Evolutionary conservation across 2,888 invertebrate species (phyloP).

Genomic region (Oscheius sp.): DNA sequence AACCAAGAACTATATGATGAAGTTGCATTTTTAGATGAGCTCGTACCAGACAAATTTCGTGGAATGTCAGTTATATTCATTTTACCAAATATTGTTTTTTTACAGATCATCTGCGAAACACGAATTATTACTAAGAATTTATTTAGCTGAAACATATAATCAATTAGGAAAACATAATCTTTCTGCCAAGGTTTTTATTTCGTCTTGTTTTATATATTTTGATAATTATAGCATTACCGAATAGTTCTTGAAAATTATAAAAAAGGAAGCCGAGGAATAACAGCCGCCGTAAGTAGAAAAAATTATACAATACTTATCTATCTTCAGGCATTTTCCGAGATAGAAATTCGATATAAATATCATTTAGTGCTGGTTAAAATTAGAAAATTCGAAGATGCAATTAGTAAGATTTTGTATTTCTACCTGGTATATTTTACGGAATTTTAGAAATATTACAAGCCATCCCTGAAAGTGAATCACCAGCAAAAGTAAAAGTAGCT

Average conservation of each 20-base stretch:
- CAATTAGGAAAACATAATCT: conserved; percentile 7
- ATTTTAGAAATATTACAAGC: conserved; percentile 11
- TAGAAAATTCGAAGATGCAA: conserved; percentile 27
- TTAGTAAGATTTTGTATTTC: neutral
- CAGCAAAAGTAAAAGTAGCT: conserved; percentile 12
- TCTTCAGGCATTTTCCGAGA: conserved; percentile 17
- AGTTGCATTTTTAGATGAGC: conserved; percentile 27
- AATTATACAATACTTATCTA: neutral
- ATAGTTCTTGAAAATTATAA: neutral
- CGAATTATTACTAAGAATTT: conserved; percentile 12
- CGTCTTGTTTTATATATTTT: neutral
- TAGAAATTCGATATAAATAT: conserved; percentile 23
- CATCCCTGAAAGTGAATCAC: neutral
- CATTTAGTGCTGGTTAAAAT: conserved; percentile 11
- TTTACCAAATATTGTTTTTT: neutral
- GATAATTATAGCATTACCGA: conserved; percentile 11
- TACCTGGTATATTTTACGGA: neutral
- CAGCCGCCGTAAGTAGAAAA: neutral
- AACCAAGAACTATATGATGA: conserved; percentile 28
- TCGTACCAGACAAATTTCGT: conserved; percentile 9
- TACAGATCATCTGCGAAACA: conserved; percentile 19
- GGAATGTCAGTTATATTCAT: conserved; percentile 4
- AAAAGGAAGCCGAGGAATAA: neutral
- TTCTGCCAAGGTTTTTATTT: neutral
- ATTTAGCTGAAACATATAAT: conserved; percentile 24